phyloP scores from a whole-genome alignment of 2,113 vertebrate genomes.

The Heterochromis multidens region DNA sequence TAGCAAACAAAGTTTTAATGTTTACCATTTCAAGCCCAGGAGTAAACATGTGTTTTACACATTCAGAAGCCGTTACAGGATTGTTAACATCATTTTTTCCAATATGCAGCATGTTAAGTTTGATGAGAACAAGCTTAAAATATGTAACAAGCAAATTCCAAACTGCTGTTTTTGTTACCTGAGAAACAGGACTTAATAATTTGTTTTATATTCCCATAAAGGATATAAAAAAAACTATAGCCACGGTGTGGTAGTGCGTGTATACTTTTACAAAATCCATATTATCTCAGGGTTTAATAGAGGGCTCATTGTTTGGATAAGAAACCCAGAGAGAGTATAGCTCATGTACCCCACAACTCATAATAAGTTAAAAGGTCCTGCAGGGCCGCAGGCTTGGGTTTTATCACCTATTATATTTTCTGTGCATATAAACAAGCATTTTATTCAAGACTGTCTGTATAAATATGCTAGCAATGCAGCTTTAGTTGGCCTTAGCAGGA shows the following conservation, averaged over 20 bases:
- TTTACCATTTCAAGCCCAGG: neutral
- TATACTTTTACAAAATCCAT: neutral
- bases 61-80: neutral
- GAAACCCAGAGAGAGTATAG: conserved; percentile 18
- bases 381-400: conserved; percentile 25
- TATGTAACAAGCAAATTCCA: neutral
- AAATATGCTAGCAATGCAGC: conserved; percentile 18
- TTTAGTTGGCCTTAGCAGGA: neutral
- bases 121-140: neutral
- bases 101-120: neutral
- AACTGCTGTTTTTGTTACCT: conserved; percentile 8
- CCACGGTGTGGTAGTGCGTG: neutral
- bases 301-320: conserved; percentile 47
- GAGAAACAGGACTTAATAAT: neutral
- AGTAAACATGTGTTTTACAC: neutral
- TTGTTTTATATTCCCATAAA: conserved; percentile 41
- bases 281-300: conserved; percentile 36
- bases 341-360: conserved; percentile 17
- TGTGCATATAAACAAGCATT: conserved; percentile 34
- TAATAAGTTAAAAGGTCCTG: conserved; percentile 37
- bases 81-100: neutral
- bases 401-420: conserved; percentile 58
- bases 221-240: conserved; percentile 29
- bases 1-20: neutral
- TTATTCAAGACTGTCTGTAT: neutral